Percentiles rank a stretch among this genome's conserved stretches.
phyloP scores from a whole-genome alignment of 2,888 invertebrate genomes.

The Ariolimax columbianus region DNA sequence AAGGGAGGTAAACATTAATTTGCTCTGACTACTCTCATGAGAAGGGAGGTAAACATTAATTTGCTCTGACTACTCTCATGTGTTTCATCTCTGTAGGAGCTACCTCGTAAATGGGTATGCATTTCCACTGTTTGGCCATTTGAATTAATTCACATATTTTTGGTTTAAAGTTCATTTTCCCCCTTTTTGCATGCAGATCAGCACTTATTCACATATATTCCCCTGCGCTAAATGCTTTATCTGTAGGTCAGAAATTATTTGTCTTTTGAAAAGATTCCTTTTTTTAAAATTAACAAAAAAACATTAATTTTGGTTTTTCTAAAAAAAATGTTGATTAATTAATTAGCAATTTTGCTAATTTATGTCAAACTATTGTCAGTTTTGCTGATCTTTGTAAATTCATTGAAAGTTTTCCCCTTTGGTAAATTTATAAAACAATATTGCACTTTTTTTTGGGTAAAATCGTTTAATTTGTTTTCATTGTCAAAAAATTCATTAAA shows the following conservation, averaged over 20 bases:
- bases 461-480: no score
- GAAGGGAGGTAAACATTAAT: neutral
- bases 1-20: neutral
- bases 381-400: no score
- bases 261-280: neutral
- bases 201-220: neutral
- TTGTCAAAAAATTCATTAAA: no score
- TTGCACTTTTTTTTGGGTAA: no score
- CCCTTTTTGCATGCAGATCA: no score
- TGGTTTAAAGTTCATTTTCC: neutral
- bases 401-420: no score
- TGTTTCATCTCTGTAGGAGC: slow-evolving; percentile 25
- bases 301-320: neutral
- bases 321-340: no score
- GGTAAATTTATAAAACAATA: no score
- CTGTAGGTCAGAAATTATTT: neutral
- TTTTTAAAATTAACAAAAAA: neutral
- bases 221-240: neutral
- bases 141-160: neutral
- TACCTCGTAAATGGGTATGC: slow-evolving; percentile 42
- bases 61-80: neutral
- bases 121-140: neutral
- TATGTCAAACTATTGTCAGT: no score
- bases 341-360: no score
- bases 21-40: no score